Percentiles rank a stretch among this genome's conserved stretches.
Conservation (phyloP, 2,113 vertebrate species). For the Colinus virginianus region DNA sequence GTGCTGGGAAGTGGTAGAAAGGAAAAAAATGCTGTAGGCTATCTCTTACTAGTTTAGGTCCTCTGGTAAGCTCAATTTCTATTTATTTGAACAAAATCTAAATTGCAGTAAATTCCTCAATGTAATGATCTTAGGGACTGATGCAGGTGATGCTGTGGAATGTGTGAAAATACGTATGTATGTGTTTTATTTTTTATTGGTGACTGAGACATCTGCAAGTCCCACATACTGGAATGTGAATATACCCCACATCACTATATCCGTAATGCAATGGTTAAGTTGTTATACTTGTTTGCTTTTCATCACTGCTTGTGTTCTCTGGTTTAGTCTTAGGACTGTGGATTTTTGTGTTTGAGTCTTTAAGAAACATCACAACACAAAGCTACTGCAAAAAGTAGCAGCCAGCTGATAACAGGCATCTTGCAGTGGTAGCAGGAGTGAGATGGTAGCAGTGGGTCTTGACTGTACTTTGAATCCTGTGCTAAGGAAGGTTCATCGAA, state of each 20-base stretch:
- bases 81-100: neutral
- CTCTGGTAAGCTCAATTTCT: neutral
- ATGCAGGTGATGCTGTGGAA: neutral
- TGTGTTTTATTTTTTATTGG: neutral
- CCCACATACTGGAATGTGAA: fast-evolving
- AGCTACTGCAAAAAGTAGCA: neutral
- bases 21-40: neutral
- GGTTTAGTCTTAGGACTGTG: neutral
- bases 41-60: neutral
- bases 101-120: fast-evolving
- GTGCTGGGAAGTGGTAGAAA: neutral
- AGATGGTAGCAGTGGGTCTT: neutral
- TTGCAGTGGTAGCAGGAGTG: neutral
- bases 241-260: neutral
- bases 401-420: neutral
- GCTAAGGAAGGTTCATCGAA: neutral
- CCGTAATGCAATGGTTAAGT: neutral
- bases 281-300: neutral
- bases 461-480: neutral
- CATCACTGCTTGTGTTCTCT: neutral
- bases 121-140: neutral
- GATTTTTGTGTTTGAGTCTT: neutral
- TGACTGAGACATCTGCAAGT: neutral
- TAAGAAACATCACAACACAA: neutral
- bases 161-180: neutral